Conservation (phyloP, 2,113 vertebrate genomes). For the Solea solea region DNA sequence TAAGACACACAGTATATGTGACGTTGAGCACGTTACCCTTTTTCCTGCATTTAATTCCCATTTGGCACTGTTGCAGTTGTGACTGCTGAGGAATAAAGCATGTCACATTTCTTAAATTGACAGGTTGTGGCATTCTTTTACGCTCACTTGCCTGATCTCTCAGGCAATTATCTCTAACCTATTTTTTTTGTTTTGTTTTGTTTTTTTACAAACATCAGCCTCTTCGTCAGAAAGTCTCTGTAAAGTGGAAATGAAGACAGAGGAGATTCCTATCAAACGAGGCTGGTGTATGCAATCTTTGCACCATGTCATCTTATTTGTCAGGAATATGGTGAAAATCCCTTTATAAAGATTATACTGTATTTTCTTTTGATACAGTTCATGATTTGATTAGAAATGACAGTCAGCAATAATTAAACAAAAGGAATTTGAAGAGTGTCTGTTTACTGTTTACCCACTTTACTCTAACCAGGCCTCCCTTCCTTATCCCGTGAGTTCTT, state of each 20-base stretch:
- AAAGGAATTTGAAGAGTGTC: conserved; percentile 37
- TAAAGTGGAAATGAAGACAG: conserved; percentile 20
- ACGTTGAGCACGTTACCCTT: conserved; percentile 18
- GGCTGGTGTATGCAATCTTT: conserved; percentile 5
- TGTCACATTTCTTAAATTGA: conserved; percentile 39
- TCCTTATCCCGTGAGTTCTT: conserved; percentile 1
- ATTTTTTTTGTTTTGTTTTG: no score
- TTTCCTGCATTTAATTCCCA: conserved; percentile 32
- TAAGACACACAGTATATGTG: conserved; percentile 30
- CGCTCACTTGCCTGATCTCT: conserved; percentile 32
- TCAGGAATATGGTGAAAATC: not conserved
- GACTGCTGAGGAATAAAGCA: conserved; percentile 40
- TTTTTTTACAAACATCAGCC: conserved; percentile 16
- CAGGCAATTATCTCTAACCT: conserved; percentile 47
- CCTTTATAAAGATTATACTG: not conserved
- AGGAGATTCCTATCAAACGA: conserved; percentile 1
- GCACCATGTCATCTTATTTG: conserved; percentile 11
- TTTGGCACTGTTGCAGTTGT: conserved; percentile 12
- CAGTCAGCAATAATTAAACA: conserved; percentile 15
- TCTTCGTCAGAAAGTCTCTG: conserved; percentile 34
- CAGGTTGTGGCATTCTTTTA: conserved; percentile 30
- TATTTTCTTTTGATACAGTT: conserved; percentile 23
- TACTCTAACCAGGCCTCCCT: conserved; percentile 1
- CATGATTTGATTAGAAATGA: no score
- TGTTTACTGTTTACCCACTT: no score